phyloP scores from a whole-genome alignment of 2,113 vertebrate genomes.

The Dicrurus megarhynchus region DNA sequence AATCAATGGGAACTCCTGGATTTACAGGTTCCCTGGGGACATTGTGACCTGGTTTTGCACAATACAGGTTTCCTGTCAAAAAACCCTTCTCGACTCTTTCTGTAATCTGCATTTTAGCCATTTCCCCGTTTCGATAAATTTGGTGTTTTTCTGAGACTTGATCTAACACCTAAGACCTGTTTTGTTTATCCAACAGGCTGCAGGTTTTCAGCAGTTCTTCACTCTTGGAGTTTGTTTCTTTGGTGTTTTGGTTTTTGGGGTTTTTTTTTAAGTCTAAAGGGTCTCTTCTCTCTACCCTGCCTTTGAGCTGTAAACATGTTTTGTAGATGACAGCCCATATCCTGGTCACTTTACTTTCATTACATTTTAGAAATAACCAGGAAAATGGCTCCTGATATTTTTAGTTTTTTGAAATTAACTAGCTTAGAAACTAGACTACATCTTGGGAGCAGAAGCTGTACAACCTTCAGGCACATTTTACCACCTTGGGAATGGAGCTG shows the following conservation, averaged over 20 bases:
- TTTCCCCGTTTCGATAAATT: neutral
- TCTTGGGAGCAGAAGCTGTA: neutral
- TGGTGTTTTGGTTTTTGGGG: too few relatives aligned
- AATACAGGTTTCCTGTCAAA: neutral
- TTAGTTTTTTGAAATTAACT: neutral
- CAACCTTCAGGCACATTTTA: neutral
- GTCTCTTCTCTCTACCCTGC: neutral
- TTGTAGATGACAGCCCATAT: neutral
- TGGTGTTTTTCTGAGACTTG: neutral
- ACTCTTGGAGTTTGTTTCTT: neutral
- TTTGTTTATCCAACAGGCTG: neutral
- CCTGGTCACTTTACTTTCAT: neutral
- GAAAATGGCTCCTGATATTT: neutral
- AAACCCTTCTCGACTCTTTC: neutral
- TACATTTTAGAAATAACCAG: neutral
- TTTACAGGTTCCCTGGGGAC: neutral
- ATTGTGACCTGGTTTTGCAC: fast-evolving
- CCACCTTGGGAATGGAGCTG: neutral
- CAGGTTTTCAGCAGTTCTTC: neutral
- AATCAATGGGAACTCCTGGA: neutral
- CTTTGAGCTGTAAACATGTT: neutral
- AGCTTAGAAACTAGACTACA: neutral
- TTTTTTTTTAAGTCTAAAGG: too few relatives aligned
- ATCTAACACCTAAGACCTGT: neutral
- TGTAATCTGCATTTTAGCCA: neutral